Evolutionary conservation across 2,113 vertebrate species (phyloP).

Genomic region (Chloebia gouldiae): DNA sequence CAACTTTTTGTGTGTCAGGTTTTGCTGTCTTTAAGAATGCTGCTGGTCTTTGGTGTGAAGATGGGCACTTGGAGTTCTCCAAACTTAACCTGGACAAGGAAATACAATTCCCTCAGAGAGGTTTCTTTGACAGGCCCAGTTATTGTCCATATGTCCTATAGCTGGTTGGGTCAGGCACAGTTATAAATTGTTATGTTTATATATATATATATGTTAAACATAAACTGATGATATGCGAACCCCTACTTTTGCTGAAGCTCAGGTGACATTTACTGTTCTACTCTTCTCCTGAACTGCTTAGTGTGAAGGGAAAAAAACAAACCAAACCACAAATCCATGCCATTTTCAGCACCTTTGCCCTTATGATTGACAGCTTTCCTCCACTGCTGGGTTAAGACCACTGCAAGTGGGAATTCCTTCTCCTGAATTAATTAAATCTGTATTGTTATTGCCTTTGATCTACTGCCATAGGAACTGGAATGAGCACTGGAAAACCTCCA

Average conservation of each 20-base stretch:
- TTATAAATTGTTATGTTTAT: neutral
- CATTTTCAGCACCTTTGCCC: neutral
- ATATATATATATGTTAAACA: neutral
- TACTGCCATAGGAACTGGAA: slow-evolving; percentile 55
- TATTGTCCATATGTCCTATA: neutral
- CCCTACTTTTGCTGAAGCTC: neutral
- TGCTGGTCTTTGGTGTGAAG: neutral
- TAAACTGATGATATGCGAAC: neutral
- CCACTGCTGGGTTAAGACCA: neutral
- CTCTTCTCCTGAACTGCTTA: neutral
- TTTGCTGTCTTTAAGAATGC: neutral
- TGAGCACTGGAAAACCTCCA: neutral
- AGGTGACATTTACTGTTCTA: neutral
- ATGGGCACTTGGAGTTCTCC: neutral
- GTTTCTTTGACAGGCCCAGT: neutral
- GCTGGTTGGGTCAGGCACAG: neutral
- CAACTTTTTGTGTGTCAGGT: neutral
- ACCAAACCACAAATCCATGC: neutral
- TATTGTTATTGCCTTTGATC: slow-evolving; percentile 54
- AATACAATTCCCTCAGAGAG: neutral
- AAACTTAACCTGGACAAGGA: neutral
- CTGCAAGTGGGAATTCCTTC: slow-evolving; percentile 61
- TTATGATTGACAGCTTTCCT: slow-evolving; percentile 29
- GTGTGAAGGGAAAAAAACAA: neutral
- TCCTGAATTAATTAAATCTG: slow-evolving; percentile 50